These are phyloP conservation scores for Plectrocnemia conspersa DNA, from an alignment of 1,140 invertebrate species.

Conservation along the genomic window DNA sequence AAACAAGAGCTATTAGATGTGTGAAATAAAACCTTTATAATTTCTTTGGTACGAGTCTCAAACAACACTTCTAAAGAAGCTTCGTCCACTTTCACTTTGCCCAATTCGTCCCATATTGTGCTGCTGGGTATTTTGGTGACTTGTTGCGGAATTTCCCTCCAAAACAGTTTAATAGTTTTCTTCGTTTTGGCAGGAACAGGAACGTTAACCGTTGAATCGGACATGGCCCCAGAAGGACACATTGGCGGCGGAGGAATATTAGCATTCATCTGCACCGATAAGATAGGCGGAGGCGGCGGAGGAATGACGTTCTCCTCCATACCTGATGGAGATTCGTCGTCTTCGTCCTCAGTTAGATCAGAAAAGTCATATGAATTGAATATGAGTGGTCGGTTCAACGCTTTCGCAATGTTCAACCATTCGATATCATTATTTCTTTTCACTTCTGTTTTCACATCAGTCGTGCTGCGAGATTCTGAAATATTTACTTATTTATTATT, in stretches of 20 bases:
- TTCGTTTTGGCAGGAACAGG: slow-evolving; percentile 66
- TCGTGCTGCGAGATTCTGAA: slow-evolving; percentile 13
- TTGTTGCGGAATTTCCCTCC: slow-evolving; percentile 91
- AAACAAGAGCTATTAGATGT: too few species aligned
- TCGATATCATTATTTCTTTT: slow-evolving; percentile 89
- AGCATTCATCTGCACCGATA: slow-evolving; percentile 40
- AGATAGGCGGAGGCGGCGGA: slow-evolving; percentile 63
- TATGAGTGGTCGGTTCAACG: slow-evolving; percentile 75
- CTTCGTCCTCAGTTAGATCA: slow-evolving; percentile 78
- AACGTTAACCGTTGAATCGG: neutral
- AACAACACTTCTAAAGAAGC: slow-evolving; percentile 95
- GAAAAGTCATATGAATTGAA: slow-evolving; percentile 97
- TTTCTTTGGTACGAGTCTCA: slow-evolving; percentile 93
- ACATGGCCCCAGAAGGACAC: slow-evolving; percentile 13
- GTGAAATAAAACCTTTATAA: slow-evolving; percentile 97
- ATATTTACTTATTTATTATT: neutral
- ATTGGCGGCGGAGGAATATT: slow-evolving; percentile 43
- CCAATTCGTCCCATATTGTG: slow-evolving; percentile 94
- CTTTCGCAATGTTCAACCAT: slow-evolving; percentile 87
- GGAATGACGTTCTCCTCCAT: slow-evolving; percentile 60
- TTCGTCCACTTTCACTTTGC: slow-evolving; percentile 79
- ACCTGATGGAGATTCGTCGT: slow-evolving; percentile 58
- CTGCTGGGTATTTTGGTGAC: slow-evolving; percentile 67
- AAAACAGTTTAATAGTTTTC: slow-evolving; percentile 99
- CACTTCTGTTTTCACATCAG: slow-evolving; percentile 56